Conservation (phyloP, 2,113 vertebrate species). For the Dasyornis broadbenti region DNA sequence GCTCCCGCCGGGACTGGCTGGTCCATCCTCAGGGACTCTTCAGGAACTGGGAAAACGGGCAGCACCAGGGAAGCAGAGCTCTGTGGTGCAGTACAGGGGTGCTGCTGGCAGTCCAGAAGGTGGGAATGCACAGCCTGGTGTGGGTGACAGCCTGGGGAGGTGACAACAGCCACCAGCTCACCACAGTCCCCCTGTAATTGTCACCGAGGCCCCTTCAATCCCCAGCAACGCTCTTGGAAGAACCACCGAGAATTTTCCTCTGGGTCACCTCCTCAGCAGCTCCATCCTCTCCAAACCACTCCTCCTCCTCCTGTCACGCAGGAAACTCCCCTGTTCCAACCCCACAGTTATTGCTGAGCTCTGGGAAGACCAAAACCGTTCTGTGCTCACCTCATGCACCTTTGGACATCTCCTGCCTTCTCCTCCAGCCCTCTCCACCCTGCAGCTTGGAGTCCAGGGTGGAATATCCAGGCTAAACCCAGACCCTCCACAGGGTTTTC, state of each 20-base stretch:
- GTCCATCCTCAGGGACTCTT: neutral
- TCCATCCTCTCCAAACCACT: neutral
- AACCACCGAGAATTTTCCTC: no score
- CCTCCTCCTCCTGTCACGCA: neutral
- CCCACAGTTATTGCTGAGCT: neutral
- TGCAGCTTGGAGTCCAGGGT: no score
- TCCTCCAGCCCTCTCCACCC: neutral
- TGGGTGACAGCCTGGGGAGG: neutral
- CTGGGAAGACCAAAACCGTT: neutral
- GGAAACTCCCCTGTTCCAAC: neutral
- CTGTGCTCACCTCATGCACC: neutral
- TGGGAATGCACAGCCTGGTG: neutral
- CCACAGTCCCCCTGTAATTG: fast-evolving
- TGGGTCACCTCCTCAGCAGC: no score
- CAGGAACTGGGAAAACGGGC: neutral
- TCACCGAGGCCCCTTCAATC: neutral
- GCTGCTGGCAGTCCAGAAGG: neutral
- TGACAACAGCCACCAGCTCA: neutral
- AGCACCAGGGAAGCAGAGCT: neutral
- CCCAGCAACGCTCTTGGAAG: neutral
- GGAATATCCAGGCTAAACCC: neutral
- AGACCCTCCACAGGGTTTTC: neutral
- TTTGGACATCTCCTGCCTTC: neutral
- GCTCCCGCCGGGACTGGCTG: neutral
- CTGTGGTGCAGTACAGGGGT: no score